Base-by-base conservation (phyloP, 2,888 invertebrate species). In the Exocentrus adspersus region DNA sequence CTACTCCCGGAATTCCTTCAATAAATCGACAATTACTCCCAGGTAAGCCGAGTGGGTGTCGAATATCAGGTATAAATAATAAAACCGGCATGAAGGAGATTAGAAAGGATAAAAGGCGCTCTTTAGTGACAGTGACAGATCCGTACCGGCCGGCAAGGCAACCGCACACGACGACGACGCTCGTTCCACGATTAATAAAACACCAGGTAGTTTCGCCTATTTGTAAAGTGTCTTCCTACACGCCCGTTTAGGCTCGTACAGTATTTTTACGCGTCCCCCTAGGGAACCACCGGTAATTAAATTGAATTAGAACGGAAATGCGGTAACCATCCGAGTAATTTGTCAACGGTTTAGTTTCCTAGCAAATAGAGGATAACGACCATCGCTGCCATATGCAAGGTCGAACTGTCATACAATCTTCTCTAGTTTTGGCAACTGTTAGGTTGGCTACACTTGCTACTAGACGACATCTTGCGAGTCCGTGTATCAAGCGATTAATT, bases 151-250 rank as follows among this genome's bases (percentile, higher is more conserved):
- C 75, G n/a, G n/a, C n/a, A n/a, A n/a, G n/a, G n/a, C n/a, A n/a
- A 72, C 78, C 77, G 66, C 78, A 78, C 78, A 78, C 78, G 76
- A 70, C 71, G 76, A 60, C 71, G 62, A 59, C n/a, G n/a, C n/a
- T n/a, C n/a, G n/a, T 65, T 63, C 65, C 65, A 68, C 75, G 75
- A 77, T 76, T 78, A 78, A 78, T 77, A 77, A 76, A 75, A 73
- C 70, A 12, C 65, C 77, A 76, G 77, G 75, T 78, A 78, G 77
- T 73, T 77, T 77, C 70, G 73, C 72, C 74, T 75, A 78, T 78
- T 78, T 76, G 68, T 77, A 73, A 73, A 67, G n/a, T 71, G 76
- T 74, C 74, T 69, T 65, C 57, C 58, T 62, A 62, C 59, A 59
- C 59, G 37, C 28, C 46, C 45, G 60, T 21, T 60, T 60, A n/a